Conservation (phyloP, 2,113 vertebrate species). For the Xenus cinereus region DNA sequence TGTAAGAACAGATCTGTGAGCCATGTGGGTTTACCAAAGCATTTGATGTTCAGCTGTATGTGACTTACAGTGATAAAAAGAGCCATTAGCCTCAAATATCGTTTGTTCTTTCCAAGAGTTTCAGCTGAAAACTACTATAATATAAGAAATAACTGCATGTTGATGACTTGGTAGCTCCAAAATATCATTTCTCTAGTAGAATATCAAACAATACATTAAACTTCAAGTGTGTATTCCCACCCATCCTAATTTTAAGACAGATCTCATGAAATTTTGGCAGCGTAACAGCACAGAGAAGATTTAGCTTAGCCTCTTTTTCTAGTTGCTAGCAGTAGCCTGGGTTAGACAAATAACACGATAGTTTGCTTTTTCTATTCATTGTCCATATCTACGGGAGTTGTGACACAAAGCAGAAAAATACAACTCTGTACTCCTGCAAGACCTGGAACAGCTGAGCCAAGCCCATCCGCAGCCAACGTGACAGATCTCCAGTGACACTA, state of each 20-base stretch:
- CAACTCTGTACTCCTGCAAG: background rate
- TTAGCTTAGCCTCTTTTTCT: background rate
- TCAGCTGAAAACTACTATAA: background rate
- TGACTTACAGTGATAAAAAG: background rate
- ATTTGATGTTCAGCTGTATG: background rate
- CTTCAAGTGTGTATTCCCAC: background rate
- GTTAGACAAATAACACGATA: background rate
- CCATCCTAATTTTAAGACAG: background rate
- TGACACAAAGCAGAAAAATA: background rate
- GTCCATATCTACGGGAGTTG: background rate
- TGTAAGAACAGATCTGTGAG: background rate
- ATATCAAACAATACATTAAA: background rate
- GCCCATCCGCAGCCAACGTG: accelerated
- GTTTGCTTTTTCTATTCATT: background rate
- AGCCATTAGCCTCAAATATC: slow-evolving; percentile 3
- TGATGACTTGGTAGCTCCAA: background rate
- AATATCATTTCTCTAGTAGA: background rate
- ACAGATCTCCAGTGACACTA: background rate
- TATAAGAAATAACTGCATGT: background rate
- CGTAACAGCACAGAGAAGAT: background rate
- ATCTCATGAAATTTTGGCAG: background rate
- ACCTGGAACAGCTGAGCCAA: background rate
- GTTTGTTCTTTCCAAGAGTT: background rate
- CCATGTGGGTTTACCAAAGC: background rate
- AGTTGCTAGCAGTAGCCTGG: background rate